phyloP scores from a whole-genome alignment of 2,113 vertebrate species.

The human region DNA sequence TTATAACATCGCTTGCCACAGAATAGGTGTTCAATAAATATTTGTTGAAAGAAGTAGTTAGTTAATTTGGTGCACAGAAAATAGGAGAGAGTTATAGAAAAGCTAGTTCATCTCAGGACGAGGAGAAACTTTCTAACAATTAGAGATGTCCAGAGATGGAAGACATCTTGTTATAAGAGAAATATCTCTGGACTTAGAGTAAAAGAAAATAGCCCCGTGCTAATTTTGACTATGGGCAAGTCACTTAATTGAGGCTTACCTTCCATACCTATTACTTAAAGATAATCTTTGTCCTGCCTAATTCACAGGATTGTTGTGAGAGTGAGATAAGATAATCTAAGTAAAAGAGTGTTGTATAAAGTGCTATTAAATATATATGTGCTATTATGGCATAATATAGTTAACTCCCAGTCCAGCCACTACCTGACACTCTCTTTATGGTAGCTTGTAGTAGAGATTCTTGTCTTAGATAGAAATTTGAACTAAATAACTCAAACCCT shows the following conservation, averaged over 20 bases:
- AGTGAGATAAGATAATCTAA: constrained; percentile 6
- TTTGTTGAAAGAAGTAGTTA: constrained; percentile 42
- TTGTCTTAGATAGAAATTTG: constrained; percentile 27
- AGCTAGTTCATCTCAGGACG: background rate
- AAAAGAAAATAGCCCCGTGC: constrained; percentile 25
- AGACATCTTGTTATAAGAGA: background rate
- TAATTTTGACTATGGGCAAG: background rate
- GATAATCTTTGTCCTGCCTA: background rate
- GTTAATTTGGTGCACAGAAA: constrained; percentile 22
- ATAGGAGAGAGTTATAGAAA: background rate
- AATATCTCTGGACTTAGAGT: background rate
- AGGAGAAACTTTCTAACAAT: background rate
- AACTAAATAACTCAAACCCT: constrained; percentile 17
- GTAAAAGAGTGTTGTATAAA: background rate
- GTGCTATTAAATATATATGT: background rate
- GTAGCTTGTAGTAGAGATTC: background rate
- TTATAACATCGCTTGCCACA: background rate
- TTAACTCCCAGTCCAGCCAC: background rate
- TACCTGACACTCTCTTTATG: background rate
- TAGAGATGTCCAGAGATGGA: background rate
- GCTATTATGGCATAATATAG: background rate
- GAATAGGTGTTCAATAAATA: constrained; percentile 11
- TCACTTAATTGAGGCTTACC: background rate
- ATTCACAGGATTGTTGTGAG: background rate
- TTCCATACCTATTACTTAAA: constrained; percentile 39